Evolutionary conservation across 2,113 vertebrate genomes (phyloP).

Genomic region (Glareola pratincola): DNA sequence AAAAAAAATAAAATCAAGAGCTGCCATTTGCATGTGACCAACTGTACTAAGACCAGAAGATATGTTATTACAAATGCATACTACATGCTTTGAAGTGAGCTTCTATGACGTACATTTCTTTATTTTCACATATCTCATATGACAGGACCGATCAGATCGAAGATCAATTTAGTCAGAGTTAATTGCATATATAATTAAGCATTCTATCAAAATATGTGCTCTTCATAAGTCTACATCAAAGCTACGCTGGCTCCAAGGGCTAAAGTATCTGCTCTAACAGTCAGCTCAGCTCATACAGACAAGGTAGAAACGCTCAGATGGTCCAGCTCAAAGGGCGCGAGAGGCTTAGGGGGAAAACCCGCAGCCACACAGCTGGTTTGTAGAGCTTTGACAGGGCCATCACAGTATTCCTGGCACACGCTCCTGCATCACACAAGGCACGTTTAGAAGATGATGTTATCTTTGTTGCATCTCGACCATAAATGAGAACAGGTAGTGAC

Average conservation of each 20-base stretch:
- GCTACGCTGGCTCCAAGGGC: not conserved
- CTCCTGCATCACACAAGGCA: slow-evolving; percentile 34
- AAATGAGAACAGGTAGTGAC: slow-evolving; percentile 13
- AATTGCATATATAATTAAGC: not conserved
- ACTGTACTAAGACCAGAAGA: not conserved
- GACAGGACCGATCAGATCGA: not conserved
- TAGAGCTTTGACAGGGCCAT: slow-evolving; percentile 10
- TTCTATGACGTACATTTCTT: not conserved
- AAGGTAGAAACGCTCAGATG: slow-evolving; percentile 4
- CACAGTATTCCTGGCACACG: slow-evolving; percentile 51
- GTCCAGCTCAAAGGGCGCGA: not conserved
- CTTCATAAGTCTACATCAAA: not conserved
- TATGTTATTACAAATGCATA: not conserved
- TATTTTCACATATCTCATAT: not conserved
- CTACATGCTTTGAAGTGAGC: not conserved
- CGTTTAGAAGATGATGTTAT: slow-evolving; percentile 32
- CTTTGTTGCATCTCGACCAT: not conserved
- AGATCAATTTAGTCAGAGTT: not conserved
- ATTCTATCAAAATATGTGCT: not conserved
- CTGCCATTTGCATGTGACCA: not conserved
- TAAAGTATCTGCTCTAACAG: not conserved
- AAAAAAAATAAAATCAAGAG: not conserved
- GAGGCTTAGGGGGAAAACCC: not conserved
- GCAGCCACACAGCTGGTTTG: slow-evolving; percentile 50
- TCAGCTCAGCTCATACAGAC: not conserved